Conservation (phyloP, 2,888 invertebrate genomes). For the Trimorus sp. region DNA sequence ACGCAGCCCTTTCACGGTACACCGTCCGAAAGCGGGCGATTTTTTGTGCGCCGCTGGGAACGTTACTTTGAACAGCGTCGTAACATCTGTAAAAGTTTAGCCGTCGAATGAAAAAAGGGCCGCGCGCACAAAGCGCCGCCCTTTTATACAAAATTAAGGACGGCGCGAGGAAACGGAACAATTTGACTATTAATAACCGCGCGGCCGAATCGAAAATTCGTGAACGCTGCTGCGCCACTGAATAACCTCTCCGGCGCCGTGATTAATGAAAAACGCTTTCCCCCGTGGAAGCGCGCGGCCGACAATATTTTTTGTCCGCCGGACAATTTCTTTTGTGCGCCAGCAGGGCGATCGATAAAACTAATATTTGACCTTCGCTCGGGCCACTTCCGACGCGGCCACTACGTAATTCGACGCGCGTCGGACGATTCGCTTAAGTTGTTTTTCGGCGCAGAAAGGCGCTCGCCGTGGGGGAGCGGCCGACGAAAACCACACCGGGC, state of each 20-base stretch:
- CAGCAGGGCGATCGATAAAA: conserved; percentile 42
- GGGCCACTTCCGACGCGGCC: conserved; percentile 33
- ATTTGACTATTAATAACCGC: conserved; percentile 51
- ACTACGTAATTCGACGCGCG: conserved; percentile 38
- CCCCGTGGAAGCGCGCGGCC: not conserved
- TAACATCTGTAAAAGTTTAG: conserved; percentile 19
- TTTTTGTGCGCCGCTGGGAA: not conserved
- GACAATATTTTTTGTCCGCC: conserved; percentile 22
- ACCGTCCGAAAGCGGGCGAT: not conserved
- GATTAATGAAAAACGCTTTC: conserved; percentile 42
- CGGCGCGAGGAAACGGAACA: conserved; percentile 19
- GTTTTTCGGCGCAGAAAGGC: conserved; percentile 29
- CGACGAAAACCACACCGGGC: conserved; percentile 38
- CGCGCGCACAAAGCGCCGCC: too few species aligned
- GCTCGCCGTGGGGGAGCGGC: too few species aligned
- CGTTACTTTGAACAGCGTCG: conserved; percentile 1
- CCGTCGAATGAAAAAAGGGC: conserved; percentile 14
- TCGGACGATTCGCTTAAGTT: conserved; percentile 44
- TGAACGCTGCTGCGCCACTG: conserved; percentile 16
- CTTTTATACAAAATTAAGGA: conserved; percentile 18
- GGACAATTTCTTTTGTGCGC: conserved; percentile 21
- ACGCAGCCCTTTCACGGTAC: too few species aligned
- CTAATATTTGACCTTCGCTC: conserved; percentile 44
- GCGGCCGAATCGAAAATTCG: conserved; percentile 26
- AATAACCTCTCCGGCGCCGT: conserved; percentile 24